Evolutionary conservation across 2,888 invertebrate species (phyloP).

Genomic region (Tyria jacobaeae): DNA sequence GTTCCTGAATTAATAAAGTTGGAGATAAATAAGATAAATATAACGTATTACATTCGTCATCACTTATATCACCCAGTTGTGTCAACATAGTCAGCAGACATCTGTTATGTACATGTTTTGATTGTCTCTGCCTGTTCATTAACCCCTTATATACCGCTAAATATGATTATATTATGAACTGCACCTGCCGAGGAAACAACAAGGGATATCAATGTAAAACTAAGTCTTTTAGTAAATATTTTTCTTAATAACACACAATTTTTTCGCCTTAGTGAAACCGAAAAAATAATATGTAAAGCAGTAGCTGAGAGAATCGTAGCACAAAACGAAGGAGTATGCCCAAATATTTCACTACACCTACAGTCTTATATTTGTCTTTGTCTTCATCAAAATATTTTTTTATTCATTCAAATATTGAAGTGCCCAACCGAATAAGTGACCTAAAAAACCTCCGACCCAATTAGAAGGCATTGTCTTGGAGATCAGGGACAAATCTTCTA

Average conservation of each 20-base stretch:
- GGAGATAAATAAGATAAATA: slow-evolving; percentile 50
- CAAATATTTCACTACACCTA: too few relatives aligned
- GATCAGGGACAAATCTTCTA: too few relatives aligned
- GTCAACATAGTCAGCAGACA: slow-evolving; percentile 46
- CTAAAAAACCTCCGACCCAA: too few relatives aligned
- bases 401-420: too few relatives aligned
- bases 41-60: slow-evolving; percentile 41
- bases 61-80: slow-evolving; percentile 48
- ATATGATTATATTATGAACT: slow-evolving; percentile 22
- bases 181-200: slow-evolving; percentile 22
- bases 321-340: too few relatives aligned
- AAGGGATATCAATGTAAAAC: slow-evolving; percentile 24
- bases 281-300: too few relatives aligned
- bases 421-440: too few relatives aligned
- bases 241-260: neutral
- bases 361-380: too few relatives aligned
- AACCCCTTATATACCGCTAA: slow-evolving; percentile 21
- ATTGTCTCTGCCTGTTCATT: slow-evolving; percentile 42
- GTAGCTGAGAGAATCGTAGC: too few relatives aligned
- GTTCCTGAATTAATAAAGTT: neutral
- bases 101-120: slow-evolving; percentile 56
- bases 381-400: too few relatives aligned
- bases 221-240: neutral
- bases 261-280: too few relatives aligned
- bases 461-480: too few relatives aligned